A percentile compares a stretch with the other conserved stretches of the same genome.
Conservation (phyloP, 2,888 invertebrate species). For the Drosophila cracens region DNA sequence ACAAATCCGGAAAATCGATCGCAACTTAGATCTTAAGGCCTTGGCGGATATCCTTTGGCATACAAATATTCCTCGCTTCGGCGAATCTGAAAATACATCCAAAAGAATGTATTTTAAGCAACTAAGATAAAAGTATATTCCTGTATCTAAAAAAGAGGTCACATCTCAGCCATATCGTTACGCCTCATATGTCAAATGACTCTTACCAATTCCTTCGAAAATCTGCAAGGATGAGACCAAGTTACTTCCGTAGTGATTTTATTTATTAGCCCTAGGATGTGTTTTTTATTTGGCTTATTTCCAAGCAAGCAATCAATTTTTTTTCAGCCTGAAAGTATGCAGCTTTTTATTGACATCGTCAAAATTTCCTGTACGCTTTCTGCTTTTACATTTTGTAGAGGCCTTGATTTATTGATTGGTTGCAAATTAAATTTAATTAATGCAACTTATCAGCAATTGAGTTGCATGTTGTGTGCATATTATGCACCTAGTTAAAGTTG, state of each 20-base stretch:
- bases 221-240: background rate
- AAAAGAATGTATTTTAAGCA: background rate
- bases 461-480: background rate
- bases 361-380: background rate
- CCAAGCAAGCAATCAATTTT: background rate
- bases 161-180: background rate
- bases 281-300: background rate
- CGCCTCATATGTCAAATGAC: background rate
- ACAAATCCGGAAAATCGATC: background rate
- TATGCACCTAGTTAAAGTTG: background rate
- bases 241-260: background rate
- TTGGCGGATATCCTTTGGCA: background rate
- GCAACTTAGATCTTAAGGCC: background rate
- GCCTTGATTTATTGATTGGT: background rate
- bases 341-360: background rate
- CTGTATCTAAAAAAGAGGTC: too few species aligned
- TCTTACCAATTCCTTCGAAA: background rate
- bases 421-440: background rate
- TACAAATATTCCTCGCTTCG: background rate
- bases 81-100: background rate
- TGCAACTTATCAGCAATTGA: background rate
- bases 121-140: background rate
- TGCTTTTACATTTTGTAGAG: background rate
- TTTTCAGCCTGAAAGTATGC: background rate
- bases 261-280: background rate